Evolutionary conservation across 2,113 vertebrate genomes (phyloP), one percentile per base, ranked within the genome.

Genomic region (Origma solitaria): DNA sequence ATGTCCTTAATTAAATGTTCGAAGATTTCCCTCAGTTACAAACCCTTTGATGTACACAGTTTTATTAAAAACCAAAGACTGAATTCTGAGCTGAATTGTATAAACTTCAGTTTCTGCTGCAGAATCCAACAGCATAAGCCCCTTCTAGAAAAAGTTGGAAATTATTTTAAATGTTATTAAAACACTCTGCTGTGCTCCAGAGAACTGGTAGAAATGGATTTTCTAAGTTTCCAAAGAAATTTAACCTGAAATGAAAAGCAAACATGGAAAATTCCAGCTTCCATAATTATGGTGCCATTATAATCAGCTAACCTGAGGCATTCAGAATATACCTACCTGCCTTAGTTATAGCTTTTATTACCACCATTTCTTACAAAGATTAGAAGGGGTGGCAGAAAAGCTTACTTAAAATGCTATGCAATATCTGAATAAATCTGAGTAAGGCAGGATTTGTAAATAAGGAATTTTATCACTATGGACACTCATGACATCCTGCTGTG

Each of bases 1-100:
- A 78, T 71, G 69, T 22, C 49, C 51, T 89, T 92, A 78, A 75
- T 56, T 70, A 81, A 88, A 77, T 60, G 22, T 58, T 92, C 13
- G 3, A 62, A 75, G 3, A 51, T 51, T 66, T 76, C 24, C 23
- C n/a, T 92, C 35, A 33, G 37, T 60, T 71, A 31, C 6, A 1
- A 81, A 73, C 3, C 5, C 31, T 62, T 72, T 61, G 20, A 84
- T 58, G 51, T 49, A 38, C 2, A 6, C 30, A 76, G 33, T 71
- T 61, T 79, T 77, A 82, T 75, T 91, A 79, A 44, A 10, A 84
- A 68, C 2, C 22, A 60, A 6, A 58, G 21, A 30, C 17, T 44
- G 21, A 89, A 71, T 49, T 65, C 78, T 82, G 40, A 94, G 20
- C 2, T 54, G 75, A 86, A 87, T 19, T 3, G 0, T 62, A 16